Percentiles rank a stretch among this genome's conserved stretches.
Evolutionary conservation across 1,140 invertebrate species (phyloP).

Genomic region (Apis florea): DNA sequence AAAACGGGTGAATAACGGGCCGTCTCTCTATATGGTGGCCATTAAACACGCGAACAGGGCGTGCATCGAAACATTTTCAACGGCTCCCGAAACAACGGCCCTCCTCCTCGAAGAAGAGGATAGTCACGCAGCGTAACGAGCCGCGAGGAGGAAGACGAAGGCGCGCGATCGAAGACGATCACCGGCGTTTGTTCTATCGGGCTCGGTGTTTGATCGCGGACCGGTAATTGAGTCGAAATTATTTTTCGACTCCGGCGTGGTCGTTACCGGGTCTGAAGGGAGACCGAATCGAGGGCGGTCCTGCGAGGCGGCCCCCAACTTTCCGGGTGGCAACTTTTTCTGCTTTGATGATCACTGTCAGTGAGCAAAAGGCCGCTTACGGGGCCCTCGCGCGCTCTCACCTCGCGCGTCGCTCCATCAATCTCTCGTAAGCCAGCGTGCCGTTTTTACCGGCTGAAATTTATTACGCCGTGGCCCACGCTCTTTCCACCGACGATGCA

Average conservation of each 20-base stretch:
- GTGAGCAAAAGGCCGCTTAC: conserved; percentile 68
- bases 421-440: conserved; percentile 70
- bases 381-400: conserved; percentile 63
- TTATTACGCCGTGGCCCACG: conserved; percentile 58
- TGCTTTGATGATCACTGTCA: conserved; percentile 69
- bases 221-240: conserved; percentile 65
- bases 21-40: neutral
- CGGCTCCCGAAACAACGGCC: no score
- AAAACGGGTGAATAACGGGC: conserved; percentile 13
- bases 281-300: conserved; percentile 43
- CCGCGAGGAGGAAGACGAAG: neutral
- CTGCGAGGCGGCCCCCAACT: conserved; percentile 31
- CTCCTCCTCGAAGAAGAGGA: neutral
- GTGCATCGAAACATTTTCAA: no score
- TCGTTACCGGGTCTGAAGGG: conserved; percentile 50
- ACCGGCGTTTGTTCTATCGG: neutral
- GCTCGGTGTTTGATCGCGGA: no score
- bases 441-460: conserved; percentile 66
- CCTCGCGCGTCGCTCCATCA: conserved; percentile 71
- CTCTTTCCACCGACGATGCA: neutral
- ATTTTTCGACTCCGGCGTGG: conserved; percentile 41
- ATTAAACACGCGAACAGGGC: neutral
- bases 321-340: conserved; percentile 71
- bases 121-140: neutral
- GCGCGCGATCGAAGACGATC: neutral